Evolutionary conservation across 2,888 invertebrate species (phyloP).

Genomic region (Timandra comae): DNA sequence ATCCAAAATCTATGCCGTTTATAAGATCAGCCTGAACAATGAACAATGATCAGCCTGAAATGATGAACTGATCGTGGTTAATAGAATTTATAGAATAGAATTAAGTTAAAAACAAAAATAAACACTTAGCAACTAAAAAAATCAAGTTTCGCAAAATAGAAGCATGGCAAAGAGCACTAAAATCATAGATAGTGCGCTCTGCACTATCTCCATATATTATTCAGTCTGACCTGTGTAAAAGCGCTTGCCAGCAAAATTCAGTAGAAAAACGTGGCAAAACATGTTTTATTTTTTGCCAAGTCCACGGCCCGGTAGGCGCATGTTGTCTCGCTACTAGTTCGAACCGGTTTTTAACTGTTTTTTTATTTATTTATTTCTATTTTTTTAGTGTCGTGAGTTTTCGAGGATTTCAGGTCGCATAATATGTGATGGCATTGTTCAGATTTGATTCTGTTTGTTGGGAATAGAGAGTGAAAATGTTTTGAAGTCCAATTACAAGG

Average conservation of each 20-base stretch:
- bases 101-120: too few relatives aligned
- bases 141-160: background rate
- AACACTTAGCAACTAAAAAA: constrained; percentile 3
- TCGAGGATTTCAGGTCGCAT: constrained; percentile 23
- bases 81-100: too few relatives aligned
- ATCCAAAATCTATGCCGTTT: too few relatives aligned
- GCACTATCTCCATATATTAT: constrained; percentile 43
- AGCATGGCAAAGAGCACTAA: constrained; percentile 11
- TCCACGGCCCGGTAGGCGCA: constrained; percentile 31
- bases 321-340: constrained; percentile 31
- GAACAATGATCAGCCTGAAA: too few relatives aligned
- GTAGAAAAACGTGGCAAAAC: constrained; percentile 22
- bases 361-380: constrained; percentile 23
- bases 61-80: too few relatives aligned
- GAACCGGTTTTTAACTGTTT: constrained; percentile 28
- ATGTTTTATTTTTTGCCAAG: constrained; percentile 25
- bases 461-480: constrained; percentile 4
- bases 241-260: constrained; percentile 29
- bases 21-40: too few relatives aligned
- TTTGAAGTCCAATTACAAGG: too few relatives aligned
- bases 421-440: constrained; percentile 27
- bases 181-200: constrained; percentile 27
- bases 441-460: constrained; percentile 20
- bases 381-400: constrained; percentile 26
- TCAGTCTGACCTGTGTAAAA: constrained; percentile 35